phyloP scores from a whole-genome alignment of 2,888 invertebrate species.

The Torymus texanus region DNA sequence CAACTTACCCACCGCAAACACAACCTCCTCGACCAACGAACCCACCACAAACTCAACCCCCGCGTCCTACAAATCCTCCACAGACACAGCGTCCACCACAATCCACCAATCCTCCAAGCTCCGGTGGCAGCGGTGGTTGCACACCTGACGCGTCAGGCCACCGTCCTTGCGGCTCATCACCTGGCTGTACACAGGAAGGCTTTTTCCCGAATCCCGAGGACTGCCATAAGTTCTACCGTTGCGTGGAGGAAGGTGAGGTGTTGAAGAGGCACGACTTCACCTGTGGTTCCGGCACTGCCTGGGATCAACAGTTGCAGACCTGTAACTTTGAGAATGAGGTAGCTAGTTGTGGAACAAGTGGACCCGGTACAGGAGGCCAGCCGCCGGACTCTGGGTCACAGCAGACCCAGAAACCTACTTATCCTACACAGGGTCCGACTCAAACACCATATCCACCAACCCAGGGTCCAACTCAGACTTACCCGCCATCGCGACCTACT shows the following conservation, averaged over 20 bases:
- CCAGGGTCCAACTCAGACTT: slow-evolving; percentile 24
- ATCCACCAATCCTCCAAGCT: slow-evolving; percentile 60
- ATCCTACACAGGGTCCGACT: slow-evolving; percentile 36
- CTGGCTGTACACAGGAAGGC: slow-evolving; percentile 77
- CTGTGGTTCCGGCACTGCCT: slow-evolving; percentile 82
- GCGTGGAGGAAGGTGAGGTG: slow-evolving; percentile 79
- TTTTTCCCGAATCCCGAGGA: slow-evolving; percentile 82
- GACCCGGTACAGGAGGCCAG: slow-evolving; percentile 5
- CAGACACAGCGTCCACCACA: slow-evolving; percentile 37
- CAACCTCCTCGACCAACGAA: slow-evolving; percentile 14
- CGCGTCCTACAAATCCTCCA: slow-evolving; percentile 36
- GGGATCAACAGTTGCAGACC: slow-evolving; percentile 81
- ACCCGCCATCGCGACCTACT: background rate
- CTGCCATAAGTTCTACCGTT: slow-evolving; percentile 86
- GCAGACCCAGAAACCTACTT: slow-evolving; percentile 15
- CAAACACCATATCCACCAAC: slow-evolving; percentile 23
- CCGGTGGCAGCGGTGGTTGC: slow-evolving; percentile 50
- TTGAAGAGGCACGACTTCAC: slow-evolving; percentile 78
- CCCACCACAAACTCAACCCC: background rate
- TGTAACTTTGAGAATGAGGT: slow-evolving; percentile 80
- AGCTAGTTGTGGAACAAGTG: slow-evolving; percentile 59
- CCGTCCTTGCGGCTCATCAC: slow-evolving; percentile 56
- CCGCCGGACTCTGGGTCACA: background rate
- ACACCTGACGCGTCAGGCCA: slow-evolving; percentile 37
- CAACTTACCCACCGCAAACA: slow-evolving; percentile 42